phyloP scores from a whole-genome alignment of 2,113 vertebrate species.

The Gambusia affinis region DNA sequence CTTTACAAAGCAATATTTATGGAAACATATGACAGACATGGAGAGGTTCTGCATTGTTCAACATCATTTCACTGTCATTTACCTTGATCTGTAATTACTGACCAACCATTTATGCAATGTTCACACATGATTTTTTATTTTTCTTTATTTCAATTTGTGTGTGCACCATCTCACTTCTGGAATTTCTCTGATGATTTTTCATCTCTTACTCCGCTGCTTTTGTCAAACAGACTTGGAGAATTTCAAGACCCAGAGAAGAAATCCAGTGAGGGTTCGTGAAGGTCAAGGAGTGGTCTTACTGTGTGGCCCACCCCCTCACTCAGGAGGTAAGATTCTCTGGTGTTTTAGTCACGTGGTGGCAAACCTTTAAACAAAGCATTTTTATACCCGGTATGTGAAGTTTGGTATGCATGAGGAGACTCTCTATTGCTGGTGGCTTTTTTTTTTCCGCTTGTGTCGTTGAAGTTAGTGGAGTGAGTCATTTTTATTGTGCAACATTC shows the following conservation, averaged over 20 bases:
- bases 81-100: slow-evolving; percentile 29
- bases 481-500: slow-evolving; percentile 61
- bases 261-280: slow-evolving; percentile 90
- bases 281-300: slow-evolving; percentile 95
- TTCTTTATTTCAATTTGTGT: not conserved
- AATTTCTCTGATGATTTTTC: slow-evolving; percentile 26
- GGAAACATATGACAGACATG: slow-evolving; percentile 39
- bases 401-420: not conserved
- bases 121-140: slow-evolving; percentile 2
- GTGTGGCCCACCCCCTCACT: slow-evolving; percentile 84
- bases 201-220: slow-evolving; percentile 48
- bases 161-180: slow-evolving; percentile 16
- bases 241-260: slow-evolving; percentile 91
- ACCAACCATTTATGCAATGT: slow-evolving; percentile 21
- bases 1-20: slow-evolving; percentile 50
- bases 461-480: slow-evolving; percentile 55
- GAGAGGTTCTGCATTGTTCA: slow-evolving; percentile 27
- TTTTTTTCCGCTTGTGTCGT: too few relatives aligned
- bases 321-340: slow-evolving; percentile 81
- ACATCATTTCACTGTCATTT: slow-evolving; percentile 6
- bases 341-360: not conserved
- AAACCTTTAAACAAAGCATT: too few relatives aligned
- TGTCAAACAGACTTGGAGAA: slow-evolving; percentile 88
- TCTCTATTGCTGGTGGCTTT: slow-evolving; percentile 16
- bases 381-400: not conserved